Base-by-base conservation (phyloP, 2,797 vertebrate species). In the Kryptopterus vitreolus region DNA sequence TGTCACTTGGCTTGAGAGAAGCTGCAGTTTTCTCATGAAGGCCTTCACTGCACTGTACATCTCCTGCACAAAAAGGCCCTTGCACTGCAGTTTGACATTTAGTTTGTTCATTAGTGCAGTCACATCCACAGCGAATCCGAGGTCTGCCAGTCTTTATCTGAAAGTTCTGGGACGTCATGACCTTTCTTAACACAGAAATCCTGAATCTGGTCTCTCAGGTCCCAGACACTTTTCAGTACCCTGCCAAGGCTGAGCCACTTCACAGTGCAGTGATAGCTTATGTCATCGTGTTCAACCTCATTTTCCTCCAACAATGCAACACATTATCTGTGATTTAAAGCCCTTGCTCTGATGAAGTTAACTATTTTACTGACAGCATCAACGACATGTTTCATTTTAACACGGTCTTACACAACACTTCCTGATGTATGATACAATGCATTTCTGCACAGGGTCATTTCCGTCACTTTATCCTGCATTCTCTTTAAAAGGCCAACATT, bases 341-440 rank as follows among this genome's bases (percentile, higher is more conserved):
- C 46, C 53, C 52, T 55, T 50, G 59, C 66, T 26, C 78, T 77
- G 70, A 86, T 81, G 74, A 85, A 84, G 72, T 83, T 76, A 11
- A 70, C 62, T 62, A 11, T 82, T 62, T 61, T 80, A 62, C 74
- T 82, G 4, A 81, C 52, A 81, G 24, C 76, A 85, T 86, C 73
- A 82, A 81, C 22, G 78, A 76, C 72, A 71, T 81, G 35, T 26
- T 57, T 80, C 8, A 80, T 63, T 85, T 86, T 80, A 86, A 3
- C 77, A 85, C 81, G 68, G 78, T 57, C 58, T 85, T 86, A 3
- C 79, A 85, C 66, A 86, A 77, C 77, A 80, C 63, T 66, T 83
- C 81, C 24, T 69, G 66, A 50, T 69, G 43, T 4, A 69, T 69
- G 26, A 50, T 69, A 16, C 66, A 48, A 50, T 69, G 66, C 43